These are phyloP conservation scores for Perca fluviatilis DNA, from an alignment of 2,113 vertebrate species.

Conservation along the genomic window DNA sequence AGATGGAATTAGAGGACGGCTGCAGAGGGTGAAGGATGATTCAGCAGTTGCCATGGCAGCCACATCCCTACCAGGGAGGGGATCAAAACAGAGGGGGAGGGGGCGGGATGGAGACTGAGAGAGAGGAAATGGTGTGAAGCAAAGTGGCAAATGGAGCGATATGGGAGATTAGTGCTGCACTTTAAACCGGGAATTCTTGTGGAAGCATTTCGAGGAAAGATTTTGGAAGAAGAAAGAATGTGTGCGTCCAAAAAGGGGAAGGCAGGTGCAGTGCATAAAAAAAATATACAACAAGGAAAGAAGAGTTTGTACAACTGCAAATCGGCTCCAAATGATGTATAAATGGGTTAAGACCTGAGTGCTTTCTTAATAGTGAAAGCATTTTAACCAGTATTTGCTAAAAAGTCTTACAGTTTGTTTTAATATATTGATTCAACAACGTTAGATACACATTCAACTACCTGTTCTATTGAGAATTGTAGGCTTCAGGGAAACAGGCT, in stretches of 20 bases:
- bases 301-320: neutral
- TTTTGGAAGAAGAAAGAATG: neutral
- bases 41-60: conserved; percentile 85
- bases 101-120: neutral
- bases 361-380: conserved; percentile 16
- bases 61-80: conserved; percentile 67
- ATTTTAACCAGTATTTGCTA: conserved; percentile 20
- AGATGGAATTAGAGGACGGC: conserved; percentile 47
- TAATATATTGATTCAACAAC: conserved; percentile 25
- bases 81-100: conserved; percentile 29
- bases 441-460: conserved; percentile 58
- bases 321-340: neutral
- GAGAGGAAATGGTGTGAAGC: conserved; percentile 43
- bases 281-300: neutral
- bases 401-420: conserved; percentile 6
- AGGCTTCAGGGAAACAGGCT: conserved; percentile 69
- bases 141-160: conserved; percentile 34
- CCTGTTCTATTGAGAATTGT: conserved; percentile 54
- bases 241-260: conserved; percentile 3
- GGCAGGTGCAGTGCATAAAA: neutral
- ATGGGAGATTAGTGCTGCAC: conserved; percentile 3
- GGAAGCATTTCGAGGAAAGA: conserved; percentile 20
- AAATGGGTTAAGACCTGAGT: neutral
- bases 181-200: conserved; percentile 7
- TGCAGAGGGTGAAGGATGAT: conserved; percentile 65